Percentiles rank a stretch among this genome's conserved stretches.
Evolutionary conservation across 2,797 vertebrate genomes (phyloP).

Genomic region (Botia almorhae): DNA sequence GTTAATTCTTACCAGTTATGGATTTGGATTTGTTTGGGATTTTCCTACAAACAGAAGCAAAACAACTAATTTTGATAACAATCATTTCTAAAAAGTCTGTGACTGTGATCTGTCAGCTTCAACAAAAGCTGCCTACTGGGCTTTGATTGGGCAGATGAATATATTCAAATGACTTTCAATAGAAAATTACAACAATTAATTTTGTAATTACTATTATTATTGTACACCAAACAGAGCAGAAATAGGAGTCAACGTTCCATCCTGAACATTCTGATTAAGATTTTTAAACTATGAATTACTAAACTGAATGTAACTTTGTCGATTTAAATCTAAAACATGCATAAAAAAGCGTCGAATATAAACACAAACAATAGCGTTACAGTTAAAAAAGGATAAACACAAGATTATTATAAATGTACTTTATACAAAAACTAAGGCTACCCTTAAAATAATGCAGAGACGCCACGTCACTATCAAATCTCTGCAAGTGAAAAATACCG

Average conservation of each 20-base stretch:
- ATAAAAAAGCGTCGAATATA: background rate
- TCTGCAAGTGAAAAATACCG: background rate
- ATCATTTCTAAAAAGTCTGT: too few relatives aligned
- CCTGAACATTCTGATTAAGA: background rate
- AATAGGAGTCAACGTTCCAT: background rate
- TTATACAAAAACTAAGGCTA: background rate
- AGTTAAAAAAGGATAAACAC: background rate
- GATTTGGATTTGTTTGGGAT: background rate
- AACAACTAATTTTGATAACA: too few relatives aligned
- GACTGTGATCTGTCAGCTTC: background rate
- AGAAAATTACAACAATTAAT: background rate
- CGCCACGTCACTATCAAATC: background rate
- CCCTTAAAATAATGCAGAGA: background rate
- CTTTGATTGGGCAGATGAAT: background rate
- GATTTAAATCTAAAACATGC: background rate
- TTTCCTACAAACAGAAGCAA: background rate
- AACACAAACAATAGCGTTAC: background rate
- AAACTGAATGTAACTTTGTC: background rate
- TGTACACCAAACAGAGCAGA: background rate
- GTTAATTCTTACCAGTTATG: too few relatives aligned
- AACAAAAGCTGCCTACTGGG: too few relatives aligned
- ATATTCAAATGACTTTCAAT: too few relatives aligned
- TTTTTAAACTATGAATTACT: background rate
- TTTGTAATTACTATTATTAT: background rate
- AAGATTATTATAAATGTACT: background rate